Evolutionary conservation across 2,113 vertebrate genomes (phyloP).

Genomic region (Cryptotis parvus): DNA sequence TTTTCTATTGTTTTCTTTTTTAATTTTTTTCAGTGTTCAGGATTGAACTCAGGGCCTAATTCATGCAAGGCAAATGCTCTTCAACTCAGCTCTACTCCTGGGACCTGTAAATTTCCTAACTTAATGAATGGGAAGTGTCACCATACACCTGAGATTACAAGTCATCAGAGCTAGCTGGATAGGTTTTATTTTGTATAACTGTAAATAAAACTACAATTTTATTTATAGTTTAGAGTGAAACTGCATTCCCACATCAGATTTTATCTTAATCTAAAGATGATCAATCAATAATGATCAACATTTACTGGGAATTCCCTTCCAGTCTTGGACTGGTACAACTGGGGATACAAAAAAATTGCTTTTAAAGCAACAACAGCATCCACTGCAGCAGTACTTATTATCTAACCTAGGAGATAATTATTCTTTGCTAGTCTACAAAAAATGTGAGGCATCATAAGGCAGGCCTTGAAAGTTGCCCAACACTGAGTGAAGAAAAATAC

Average conservation of each 20-base stretch:
- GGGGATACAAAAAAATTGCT: neutral
- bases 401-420: neutral
- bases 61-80: no score
- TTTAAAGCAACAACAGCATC: neutral
- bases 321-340: neutral
- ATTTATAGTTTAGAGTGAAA: slow-evolving; percentile 5
- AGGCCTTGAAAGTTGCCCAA: neutral
- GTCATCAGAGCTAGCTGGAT: neutral
- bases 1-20: no score
- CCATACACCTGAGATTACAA: neutral
- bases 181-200: no score
- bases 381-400: neutral
- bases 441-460: neutral
- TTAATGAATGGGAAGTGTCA: neutral
- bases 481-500: neutral
- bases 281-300: neutral
- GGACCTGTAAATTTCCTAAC: neutral
- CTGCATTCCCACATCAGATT: neutral
- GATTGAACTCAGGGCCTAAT: no score
- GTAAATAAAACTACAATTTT: neutral
- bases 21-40: no score
- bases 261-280: neutral
- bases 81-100: no score
- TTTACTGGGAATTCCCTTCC: neutral
- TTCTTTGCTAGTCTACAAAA: neutral